Conservation (phyloP, 2,797 vertebrate genomes). For the Margarornis squamiger region DNA sequence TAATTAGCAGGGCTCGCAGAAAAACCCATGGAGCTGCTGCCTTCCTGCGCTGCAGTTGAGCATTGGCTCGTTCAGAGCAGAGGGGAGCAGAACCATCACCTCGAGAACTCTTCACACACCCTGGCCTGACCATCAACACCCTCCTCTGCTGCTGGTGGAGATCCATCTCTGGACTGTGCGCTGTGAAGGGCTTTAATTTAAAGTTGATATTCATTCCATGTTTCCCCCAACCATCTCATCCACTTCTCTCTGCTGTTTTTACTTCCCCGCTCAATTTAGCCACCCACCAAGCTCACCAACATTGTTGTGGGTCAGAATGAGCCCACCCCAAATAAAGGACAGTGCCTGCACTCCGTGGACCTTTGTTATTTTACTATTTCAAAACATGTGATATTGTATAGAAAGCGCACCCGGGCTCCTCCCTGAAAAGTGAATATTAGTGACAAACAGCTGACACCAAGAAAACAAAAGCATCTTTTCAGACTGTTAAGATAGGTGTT, state of each 20-base stretch:
- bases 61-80: fast-evolving
- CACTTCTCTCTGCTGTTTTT: background rate
- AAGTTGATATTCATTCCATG: background rate
- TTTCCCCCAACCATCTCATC: background rate
- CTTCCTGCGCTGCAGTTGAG: fast-evolving
- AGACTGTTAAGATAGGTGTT: background rate
- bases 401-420: background rate
- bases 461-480: background rate
- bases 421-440: background rate
- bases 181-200: background rate
- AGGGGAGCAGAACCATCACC: background rate
- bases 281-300: background rate
- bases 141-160: background rate
- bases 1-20: background rate
- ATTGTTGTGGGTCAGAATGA: background rate
- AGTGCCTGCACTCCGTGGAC: background rate
- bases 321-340: background rate
- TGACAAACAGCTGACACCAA: background rate
- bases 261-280: background rate
- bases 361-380: background rate
- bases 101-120: background rate
- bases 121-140: background rate
- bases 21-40: background rate
- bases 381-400: background rate
- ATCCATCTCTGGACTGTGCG: background rate